Evolutionary conservation across 2,888 invertebrate genomes (phyloP), one percentile per base, ranked within the genome.

Genomic region (Tanypteryx hageni): DNA sequence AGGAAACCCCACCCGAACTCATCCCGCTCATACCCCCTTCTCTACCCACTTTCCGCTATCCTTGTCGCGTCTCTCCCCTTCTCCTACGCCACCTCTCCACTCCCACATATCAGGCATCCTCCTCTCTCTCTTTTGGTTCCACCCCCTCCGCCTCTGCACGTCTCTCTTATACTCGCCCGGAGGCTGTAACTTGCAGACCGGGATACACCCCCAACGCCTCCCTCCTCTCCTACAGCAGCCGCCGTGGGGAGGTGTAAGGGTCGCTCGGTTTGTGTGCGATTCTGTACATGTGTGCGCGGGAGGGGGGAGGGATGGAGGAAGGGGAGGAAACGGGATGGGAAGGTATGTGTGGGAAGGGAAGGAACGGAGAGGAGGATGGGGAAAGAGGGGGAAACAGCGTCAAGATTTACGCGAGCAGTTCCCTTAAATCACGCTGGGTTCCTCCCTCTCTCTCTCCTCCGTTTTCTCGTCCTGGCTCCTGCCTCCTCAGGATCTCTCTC

Each of bases 341-440:
- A 22, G 56, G 57, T 44, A 9, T 18, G 56, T 18, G 83, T 56
- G 83, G 44, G 8, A 56, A 57, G 18, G 56, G 44, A 57, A 16
- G 22, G 22, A 27, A 59, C 59, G 4, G 86, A 16, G 22, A 31
- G 59, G 22, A 31, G 86, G 27, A 61, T 9, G 58, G 22, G 59
- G 22, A 3, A 14, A n/a, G 22, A 11, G 22, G 82, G 57, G 85
- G 57, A 86, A 86, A 89, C 44, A n/a, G 89, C 64, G 89, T 89
- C 64, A 64, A 89, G 89, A 89, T 89, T 89, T 89, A 89, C 89
- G 89, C 86, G 86, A 86, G 61, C 61, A 14, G 86, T 64, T 89
- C 89, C 89, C 61, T 89, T 64, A 89, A 89, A 89, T 89, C 89
- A 89, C 89, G 89, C 64, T 64, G 44, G 31, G n/a, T 68, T 89